Conservation (phyloP, 2,797 vertebrate species). For the Cuniculus paca region DNA sequence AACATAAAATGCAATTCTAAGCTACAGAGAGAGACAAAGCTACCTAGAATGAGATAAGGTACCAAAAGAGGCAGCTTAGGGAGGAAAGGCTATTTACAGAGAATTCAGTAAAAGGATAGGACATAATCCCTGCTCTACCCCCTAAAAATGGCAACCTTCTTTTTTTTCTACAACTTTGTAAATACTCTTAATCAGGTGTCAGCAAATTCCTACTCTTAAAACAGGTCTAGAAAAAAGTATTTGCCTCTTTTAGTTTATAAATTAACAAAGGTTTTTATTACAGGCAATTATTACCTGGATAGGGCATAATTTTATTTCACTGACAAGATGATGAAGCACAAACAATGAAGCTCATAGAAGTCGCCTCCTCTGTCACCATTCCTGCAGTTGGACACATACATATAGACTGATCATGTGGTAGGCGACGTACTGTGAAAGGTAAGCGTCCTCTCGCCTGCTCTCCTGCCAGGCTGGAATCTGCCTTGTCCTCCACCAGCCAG, state of each 20-base stretch:
- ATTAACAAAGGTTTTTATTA: slow-evolving; percentile 12
- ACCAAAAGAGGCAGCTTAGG: neutral
- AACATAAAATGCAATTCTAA: slow-evolving; percentile 22
- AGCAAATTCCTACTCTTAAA: slow-evolving; percentile 14
- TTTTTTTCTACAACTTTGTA: slow-evolving; percentile 33
- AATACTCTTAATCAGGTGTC: slow-evolving; percentile 30
- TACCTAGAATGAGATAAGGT: slow-evolving; percentile 6
- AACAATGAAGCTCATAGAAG: neutral
- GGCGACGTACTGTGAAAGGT: neutral
- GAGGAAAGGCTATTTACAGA: slow-evolving; percentile 8
- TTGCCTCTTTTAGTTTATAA: slow-evolving; percentile 47
- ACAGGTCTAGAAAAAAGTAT: neutral
- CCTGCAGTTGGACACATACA: neutral
- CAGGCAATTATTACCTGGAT: neutral
- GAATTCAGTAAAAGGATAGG: neutral
- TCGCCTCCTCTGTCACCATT: neutral
- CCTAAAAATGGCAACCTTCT: neutral
- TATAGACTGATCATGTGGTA: neutral
- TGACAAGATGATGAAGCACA: slow-evolving; percentile 33
- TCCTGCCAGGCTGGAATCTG: neutral
- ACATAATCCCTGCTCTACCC: neutral
- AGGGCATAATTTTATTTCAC: slow-evolving; percentile 13
- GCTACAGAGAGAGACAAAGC: slow-evolving; percentile 31
- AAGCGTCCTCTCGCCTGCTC: neutral
- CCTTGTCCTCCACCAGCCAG: too few species aligned